Evolutionary conservation across 2,113 vertebrate genomes (phyloP).

Genomic region (Campylomormyrus numenius): DNA sequence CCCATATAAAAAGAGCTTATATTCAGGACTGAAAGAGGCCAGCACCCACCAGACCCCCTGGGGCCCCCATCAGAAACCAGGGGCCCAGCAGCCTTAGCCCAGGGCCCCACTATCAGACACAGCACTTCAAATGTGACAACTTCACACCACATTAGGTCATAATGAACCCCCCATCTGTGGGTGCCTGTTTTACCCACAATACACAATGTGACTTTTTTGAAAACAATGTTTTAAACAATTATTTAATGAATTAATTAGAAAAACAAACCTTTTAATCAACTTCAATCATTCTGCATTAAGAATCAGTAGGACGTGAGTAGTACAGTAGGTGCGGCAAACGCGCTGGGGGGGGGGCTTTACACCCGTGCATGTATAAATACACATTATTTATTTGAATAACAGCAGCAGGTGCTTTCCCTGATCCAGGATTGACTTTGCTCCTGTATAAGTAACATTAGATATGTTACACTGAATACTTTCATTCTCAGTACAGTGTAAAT

Average conservation of each 20-base stretch:
- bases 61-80: neutral
- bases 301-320: neutral
- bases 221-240: neutral
- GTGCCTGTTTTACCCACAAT: neutral
- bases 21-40: neutral
- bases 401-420: neutral
- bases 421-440: neutral
- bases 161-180: neutral
- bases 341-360: neutral
- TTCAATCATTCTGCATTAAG: neutral
- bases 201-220: neutral
- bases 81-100: too few relatives aligned
- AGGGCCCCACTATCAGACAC: neutral
- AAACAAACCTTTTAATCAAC: neutral
- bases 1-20: neutral
- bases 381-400: neutral
- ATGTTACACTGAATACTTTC: neutral
- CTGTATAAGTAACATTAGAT: neutral
- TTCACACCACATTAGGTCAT: neutral
- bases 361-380: neutral
- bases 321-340: neutral
- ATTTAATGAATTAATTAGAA: neutral
- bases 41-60: neutral
- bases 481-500: neutral
- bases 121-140: neutral